Base-by-base conservation (phyloP, 2,888 invertebrate species). In the Zelleria hepariella region DNA sequence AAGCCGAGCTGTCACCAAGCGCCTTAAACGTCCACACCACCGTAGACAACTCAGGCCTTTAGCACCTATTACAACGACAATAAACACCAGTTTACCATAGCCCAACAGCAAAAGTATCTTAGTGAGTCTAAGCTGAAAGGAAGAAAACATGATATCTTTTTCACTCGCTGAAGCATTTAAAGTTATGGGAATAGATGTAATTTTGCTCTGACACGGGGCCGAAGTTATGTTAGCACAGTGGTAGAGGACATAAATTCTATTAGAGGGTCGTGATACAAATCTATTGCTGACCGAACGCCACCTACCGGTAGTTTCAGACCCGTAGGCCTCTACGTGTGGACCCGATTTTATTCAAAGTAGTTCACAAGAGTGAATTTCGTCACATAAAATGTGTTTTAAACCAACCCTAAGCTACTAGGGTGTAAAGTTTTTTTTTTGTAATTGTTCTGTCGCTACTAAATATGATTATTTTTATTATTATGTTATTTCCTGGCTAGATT, bases 241-340 rank as follows among this genome's bases (percentile, higher is more conserved):
- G 49, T 6, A 8, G 32, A 15, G 20, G 49, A 49, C 57, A 57
- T 57, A 57, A 57, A 57, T 57, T 48, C 48, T 57, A 57, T 57
- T 57, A 57, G 32, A 56, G 25, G 48, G 6, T 23, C 24, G 48
- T 48, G 57, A 57, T 57, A 57, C 57, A 48, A 57, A 57, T 57
- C 57, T 57, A 57, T 24, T 18, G 57, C 24, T 24, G 47, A 48
- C 25, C 42, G 56, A 56, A 23, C 42, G 54, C 54, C 54, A 54
- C 54, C 54, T 54, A 54, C 54, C 54, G 54, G 18, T 18, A 5
- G 53, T 24, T n/a, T 5, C 25, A 25, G 26, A 53, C 24, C 0
- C n/a, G 21, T 53, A 6, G 53, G 24, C 7, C 53, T n/a, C 32
- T 15, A 2, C 2, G 32, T 42, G 4, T 42, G 32, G 15, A 15